Percentiles rank a stretch among this genome's conserved stretches.
Conservation (phyloP, 2,113 vertebrate species). For the Triplophysa dalaica region DNA sequence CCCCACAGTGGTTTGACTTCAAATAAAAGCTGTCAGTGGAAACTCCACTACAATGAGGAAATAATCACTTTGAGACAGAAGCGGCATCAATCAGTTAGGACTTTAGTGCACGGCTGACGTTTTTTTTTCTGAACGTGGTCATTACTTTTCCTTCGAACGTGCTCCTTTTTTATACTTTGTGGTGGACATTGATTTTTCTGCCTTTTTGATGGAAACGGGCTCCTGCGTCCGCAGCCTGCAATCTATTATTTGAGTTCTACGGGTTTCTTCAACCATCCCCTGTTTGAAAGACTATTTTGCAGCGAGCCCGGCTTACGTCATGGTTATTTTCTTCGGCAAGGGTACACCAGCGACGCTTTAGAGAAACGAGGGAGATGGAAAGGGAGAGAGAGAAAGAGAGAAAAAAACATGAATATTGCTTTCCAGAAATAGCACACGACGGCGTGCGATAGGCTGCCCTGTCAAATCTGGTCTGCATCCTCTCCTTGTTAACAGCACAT, state of each 20-base stretch:
- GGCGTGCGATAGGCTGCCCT: constrained; percentile 51
- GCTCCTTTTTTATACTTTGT: constrained; percentile 8
- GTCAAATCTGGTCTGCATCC: constrained; percentile 56
- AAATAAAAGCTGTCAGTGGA: constrained; percentile 25
- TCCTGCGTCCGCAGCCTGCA: constrained; percentile 31
- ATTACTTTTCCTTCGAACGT: constrained; percentile 18
- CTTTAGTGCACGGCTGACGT: constrained; percentile 12
- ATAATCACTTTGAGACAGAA: constrained; percentile 16
- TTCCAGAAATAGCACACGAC: constrained; percentile 61
- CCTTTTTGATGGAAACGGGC: constrained; percentile 19
- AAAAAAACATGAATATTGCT: constrained; percentile 56
- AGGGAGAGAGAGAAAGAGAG: constrained; percentile 12
- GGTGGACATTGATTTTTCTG: constrained; percentile 25
- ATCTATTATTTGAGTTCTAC: constrained; percentile 54
- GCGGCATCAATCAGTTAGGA: constrained; percentile 18
- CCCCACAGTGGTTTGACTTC: constrained; percentile 18
- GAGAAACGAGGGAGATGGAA: constrained; percentile 27
- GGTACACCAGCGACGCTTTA: constrained; percentile 46
- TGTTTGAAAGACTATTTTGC: constrained; percentile 53
- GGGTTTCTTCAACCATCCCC: not conserved
- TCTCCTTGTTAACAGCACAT: constrained; percentile 49
- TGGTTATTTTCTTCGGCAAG: constrained; percentile 51
- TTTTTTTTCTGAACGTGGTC: not conserved
- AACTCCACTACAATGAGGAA: constrained; percentile 27
- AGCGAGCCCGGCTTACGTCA: constrained; percentile 54